Conservation (phyloP, 1,140 invertebrate species). For the Aphelinus atriplicis region DNA sequence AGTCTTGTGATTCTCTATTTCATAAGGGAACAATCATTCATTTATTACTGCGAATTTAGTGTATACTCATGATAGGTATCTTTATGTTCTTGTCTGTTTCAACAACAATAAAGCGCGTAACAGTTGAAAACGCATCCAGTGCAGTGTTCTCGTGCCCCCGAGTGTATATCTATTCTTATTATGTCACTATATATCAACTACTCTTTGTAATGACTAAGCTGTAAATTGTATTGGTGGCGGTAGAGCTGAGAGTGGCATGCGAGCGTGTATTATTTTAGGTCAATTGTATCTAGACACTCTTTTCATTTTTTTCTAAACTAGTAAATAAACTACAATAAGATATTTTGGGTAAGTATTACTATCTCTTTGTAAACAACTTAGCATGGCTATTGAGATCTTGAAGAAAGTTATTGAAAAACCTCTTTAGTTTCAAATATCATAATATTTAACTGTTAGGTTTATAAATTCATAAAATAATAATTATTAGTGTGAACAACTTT, state of each 20-base stretch:
- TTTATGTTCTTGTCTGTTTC: too few species aligned
- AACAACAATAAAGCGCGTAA: background rate
- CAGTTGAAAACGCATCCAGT: background rate
- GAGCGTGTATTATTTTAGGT: slow-evolving; percentile 41
- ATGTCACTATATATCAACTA: slow-evolving; percentile 12
- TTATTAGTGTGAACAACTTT: too few species aligned
- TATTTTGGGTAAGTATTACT: slow-evolving; percentile 51
- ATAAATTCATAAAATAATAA: too few species aligned
- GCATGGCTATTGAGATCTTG: slow-evolving; percentile 45
- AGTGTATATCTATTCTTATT: slow-evolving; percentile 19
- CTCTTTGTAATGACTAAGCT: slow-evolving; percentile 5
- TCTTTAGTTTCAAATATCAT: too few species aligned
- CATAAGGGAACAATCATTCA: too few species aligned
- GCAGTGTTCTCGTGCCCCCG: slow-evolving; percentile 30
- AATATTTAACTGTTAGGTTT: too few species aligned
- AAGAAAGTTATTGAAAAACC: too few species aligned
- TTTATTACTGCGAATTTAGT: too few species aligned
- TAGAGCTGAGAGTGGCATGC: slow-evolving; percentile 59
- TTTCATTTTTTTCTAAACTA: slow-evolving; percentile 35
- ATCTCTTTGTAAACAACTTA: slow-evolving; percentile 43
- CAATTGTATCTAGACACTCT: slow-evolving; percentile 28
- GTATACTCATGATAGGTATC: too few species aligned
- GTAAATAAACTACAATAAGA: slow-evolving; percentile 29
- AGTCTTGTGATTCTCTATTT: too few species aligned
- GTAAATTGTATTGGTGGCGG: slow-evolving; percentile 53